Percentiles rank a stretch among this genome's conserved stretches.
These are phyloP conservation scores for Trididemnum clinides DNA, from an alignment of 23 tunicate genomes.

Conservation along the genomic window DNA sequence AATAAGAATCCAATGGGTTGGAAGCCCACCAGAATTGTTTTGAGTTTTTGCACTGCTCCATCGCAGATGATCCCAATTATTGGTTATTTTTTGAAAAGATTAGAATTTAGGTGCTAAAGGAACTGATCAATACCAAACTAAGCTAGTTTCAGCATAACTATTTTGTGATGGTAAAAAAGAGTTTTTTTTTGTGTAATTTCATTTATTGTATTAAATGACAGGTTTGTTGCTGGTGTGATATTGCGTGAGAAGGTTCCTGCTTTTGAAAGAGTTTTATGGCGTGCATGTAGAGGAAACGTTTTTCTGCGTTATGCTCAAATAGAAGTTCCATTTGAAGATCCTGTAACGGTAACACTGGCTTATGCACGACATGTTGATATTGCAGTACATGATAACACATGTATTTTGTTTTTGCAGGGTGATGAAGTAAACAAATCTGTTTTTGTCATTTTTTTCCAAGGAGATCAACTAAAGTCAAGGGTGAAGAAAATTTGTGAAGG, in stretches of 20 bases:
- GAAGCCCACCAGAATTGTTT: too few species aligned
- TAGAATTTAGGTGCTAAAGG: too few species aligned
- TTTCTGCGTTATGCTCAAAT: slow-evolving; percentile 66
- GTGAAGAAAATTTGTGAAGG: slow-evolving; percentile 91
- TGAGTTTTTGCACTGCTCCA: too few species aligned
- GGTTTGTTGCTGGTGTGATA: slow-evolving; percentile 74
- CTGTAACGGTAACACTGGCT: slow-evolving; percentile 58
- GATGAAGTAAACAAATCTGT: slow-evolving; percentile 75
- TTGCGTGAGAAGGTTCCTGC: slow-evolving; percentile 56
- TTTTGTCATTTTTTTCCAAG: slow-evolving; percentile 90
- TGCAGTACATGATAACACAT: too few species aligned
- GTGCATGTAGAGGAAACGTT: slow-evolving; percentile 83
- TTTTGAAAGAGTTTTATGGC: slow-evolving; percentile 77
- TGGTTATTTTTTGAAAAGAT: neutral
- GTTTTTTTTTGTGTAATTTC: too few species aligned
- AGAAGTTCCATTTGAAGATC: slow-evolving; percentile 86
- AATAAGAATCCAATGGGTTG: too few species aligned
- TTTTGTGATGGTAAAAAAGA: too few species aligned
- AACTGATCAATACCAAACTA: too few species aligned
- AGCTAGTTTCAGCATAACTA: too few species aligned
- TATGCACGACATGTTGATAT: too few species aligned
- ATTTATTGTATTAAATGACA: too few species aligned
- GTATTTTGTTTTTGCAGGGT: slow-evolving; percentile 49
- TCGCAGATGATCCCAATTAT: neutral
- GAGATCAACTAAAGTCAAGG: slow-evolving; percentile 78